Evolutionary conservation across 2,113 vertebrate species (phyloP).

Genomic region (Lycaon pictus): DNA sequence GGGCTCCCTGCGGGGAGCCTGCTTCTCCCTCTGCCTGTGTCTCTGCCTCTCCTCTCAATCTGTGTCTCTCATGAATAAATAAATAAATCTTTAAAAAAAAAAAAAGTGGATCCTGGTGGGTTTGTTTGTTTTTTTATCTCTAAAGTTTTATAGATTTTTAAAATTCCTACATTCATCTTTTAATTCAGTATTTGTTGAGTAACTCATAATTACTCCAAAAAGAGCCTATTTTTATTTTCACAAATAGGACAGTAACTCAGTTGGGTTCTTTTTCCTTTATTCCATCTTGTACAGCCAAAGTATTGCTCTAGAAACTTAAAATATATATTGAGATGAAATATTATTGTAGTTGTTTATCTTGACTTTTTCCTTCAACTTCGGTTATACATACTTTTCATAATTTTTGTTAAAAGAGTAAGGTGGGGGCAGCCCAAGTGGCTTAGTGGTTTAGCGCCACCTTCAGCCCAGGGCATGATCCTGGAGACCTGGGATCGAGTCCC

Average conservation of each 20-base stretch:
- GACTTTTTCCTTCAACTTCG: background rate
- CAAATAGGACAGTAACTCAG: background rate
- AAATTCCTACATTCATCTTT: background rate
- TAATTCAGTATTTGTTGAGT: constrained; percentile 25
- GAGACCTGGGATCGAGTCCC: too few species aligned
- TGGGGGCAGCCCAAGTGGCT: too few species aligned
- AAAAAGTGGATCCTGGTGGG: background rate
- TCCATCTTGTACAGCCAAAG: background rate
- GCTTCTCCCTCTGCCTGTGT: too few species aligned
- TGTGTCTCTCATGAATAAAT: too few species aligned
- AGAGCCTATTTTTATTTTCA: constrained; percentile 57
- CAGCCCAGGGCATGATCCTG: too few species aligned
- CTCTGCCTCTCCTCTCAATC: too few species aligned
- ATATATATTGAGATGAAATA: background rate
- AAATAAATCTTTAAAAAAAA: background rate
- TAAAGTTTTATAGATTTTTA: background rate
- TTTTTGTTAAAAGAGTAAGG: background rate
- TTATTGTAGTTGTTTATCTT: background rate
- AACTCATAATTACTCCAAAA: constrained; percentile 19
- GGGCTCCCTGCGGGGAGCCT: too few species aligned
- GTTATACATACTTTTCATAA: background rate
- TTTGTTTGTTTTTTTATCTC: background rate
- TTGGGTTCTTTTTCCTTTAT: background rate
- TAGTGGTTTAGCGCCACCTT: too few species aligned
- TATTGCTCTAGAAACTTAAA: background rate